phyloP scores from a whole-genome alignment of 2,888 invertebrate species.

The Epirrita christyi region DNA sequence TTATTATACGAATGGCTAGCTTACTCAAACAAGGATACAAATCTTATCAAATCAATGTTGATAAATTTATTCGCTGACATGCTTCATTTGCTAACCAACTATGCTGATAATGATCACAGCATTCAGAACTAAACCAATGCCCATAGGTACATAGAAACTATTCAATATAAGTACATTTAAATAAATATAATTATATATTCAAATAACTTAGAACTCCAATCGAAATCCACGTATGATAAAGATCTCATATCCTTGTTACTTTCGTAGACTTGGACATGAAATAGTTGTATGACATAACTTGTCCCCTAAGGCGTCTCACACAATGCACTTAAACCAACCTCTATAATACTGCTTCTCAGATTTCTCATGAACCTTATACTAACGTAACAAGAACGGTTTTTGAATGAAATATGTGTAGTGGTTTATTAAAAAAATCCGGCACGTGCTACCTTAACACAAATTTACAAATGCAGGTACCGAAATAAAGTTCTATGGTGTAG shows the following conservation, averaged over 20 bases:
- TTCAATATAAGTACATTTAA: conserved; percentile 16
- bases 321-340: conserved; percentile 56
- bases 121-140: conserved; percentile 29
- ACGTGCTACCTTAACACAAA: conserved; percentile 52
- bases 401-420: neutral
- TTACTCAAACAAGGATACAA: conserved; percentile 49
- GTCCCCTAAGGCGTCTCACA: conserved; percentile 73
- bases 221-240: conserved; percentile 66
- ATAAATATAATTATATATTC: conserved; percentile 42
- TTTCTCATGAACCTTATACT: conserved; percentile 11
- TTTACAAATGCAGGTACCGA: conserved; percentile 46
- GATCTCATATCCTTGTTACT: conserved; percentile 81
- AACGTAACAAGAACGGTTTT: conserved; percentile 25
- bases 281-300: conserved; percentile 73
- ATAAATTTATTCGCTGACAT: conserved; percentile 62
- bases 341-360: conserved; percentile 6
- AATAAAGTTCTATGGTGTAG: conserved; percentile 44
- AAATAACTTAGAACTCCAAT: conserved; percentile 59
- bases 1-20: conserved; percentile 45
- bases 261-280: conserved; percentile 71
- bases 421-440: conserved; percentile 39
- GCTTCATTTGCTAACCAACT: conserved; percentile 56
- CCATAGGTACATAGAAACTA: conserved; percentile 3
- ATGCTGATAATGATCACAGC: conserved; percentile 53
- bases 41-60: conserved; percentile 56